Evolutionary conservation across 2,888 invertebrate species (phyloP).

Genomic region (Eremobia ochroleuca): DNA sequence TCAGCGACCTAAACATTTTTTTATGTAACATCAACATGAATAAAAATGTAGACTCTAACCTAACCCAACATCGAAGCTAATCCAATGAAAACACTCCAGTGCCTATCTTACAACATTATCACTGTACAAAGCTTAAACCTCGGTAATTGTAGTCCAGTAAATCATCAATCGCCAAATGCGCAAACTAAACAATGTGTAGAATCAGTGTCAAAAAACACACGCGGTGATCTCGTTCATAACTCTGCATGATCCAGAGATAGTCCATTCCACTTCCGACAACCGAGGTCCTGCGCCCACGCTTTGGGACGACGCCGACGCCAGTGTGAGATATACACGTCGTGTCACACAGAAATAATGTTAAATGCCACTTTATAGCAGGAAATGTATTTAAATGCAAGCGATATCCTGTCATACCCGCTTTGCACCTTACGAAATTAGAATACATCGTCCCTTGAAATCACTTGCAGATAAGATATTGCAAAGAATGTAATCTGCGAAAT

Average conservation of each 20-base stretch:
- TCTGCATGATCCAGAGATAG: constrained; percentile 34
- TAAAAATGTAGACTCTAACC: neutral
- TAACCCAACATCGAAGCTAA: neutral
- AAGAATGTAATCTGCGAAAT: constrained; percentile 31
- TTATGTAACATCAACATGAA: neutral
- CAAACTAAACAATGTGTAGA: constrained; percentile 2
- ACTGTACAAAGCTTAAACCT: constrained; percentile 14
- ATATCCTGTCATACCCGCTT: constrained; percentile 34
- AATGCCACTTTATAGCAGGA: constrained; percentile 50
- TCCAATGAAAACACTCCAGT: neutral
- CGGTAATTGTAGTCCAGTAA: neutral
- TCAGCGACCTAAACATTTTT: constrained; percentile 18
- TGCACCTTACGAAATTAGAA: constrained; percentile 21
- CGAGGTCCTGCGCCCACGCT: constrained; percentile 54
- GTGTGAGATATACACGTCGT: constrained; percentile 30
- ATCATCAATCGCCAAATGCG: constrained; percentile 11
- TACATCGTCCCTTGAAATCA: constrained; percentile 21
- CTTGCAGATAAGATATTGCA: constrained; percentile 24
- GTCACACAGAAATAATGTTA: constrained; percentile 44
- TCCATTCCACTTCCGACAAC: constrained; percentile 54
- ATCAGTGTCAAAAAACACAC: constrained; percentile 44
- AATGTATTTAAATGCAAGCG: constrained; percentile 56
- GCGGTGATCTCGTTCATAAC: constrained; percentile 39
- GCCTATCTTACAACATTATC: constrained; percentile 5
- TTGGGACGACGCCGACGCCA: constrained; percentile 33